Evolutionary conservation across 1,140 invertebrate species (phyloP).

Genomic region (Drosophila grimshawi): DNA sequence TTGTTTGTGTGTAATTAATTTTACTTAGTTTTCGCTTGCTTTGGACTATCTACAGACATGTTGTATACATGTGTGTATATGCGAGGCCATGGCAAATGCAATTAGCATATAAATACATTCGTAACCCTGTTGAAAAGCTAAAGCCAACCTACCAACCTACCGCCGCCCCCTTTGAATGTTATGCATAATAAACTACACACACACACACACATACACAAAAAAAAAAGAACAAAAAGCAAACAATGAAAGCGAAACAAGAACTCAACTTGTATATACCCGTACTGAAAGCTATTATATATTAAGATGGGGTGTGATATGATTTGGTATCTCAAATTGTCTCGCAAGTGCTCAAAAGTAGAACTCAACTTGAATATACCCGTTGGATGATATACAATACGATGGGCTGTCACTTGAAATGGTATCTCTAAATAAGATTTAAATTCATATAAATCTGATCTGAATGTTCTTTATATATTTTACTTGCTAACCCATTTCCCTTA

Average conservation of each 20-base stretch:
- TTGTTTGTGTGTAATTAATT: constrained; percentile 36
- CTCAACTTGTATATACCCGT: constrained; percentile 27
- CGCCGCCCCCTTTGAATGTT: constrained; percentile 6
- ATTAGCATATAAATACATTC: constrained; percentile 70
- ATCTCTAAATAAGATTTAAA: no score
- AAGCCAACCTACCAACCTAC: constrained; percentile 1
- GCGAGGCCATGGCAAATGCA: constrained; percentile 49
- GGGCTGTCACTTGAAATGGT: no score
- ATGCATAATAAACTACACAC: constrained; percentile 28
- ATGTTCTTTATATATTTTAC: neutral
- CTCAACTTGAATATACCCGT: no score
- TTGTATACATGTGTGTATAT: neutral
- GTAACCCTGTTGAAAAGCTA: constrained; percentile 32
- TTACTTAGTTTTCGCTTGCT: constrained; percentile 12
- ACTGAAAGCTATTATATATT: constrained; percentile 4
- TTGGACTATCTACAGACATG: neutral
- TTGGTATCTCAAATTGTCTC: no score
- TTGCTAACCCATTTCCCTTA: neutral
- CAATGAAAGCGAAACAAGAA: constrained; percentile 6
- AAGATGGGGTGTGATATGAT: neutral
- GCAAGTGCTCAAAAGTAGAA: neutral
- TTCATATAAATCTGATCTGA: no score
- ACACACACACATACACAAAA: no score
- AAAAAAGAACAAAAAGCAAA: neutral
- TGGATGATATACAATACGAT: no score